phyloP scores from a whole-genome alignment of 1,140 invertebrate genomes.

The Hycleus phaleratus region DNA sequence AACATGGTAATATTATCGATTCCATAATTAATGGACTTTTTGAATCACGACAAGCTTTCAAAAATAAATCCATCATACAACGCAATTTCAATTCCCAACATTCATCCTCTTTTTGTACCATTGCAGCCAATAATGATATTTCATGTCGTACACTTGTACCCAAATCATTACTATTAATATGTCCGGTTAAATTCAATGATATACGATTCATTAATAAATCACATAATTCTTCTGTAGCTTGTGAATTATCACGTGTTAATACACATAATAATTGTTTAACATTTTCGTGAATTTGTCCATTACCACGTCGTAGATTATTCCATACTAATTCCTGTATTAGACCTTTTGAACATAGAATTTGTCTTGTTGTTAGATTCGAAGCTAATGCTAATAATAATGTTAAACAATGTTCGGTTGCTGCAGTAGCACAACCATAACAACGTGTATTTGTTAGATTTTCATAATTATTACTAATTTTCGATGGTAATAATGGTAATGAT shows the following conservation, averaged over 20 bases:
- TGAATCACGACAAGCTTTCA: constrained; percentile 64
- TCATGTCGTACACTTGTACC: constrained; percentile 75
- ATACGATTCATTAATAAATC: constrained; percentile 75
- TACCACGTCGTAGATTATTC: constrained; percentile 77
- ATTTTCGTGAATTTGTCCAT: constrained; percentile 74
- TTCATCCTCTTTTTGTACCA: constrained; percentile 85
- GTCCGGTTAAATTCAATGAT: constrained; percentile 61
- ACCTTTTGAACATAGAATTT: constrained; percentile 75
- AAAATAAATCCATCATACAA: constrained; percentile 79
- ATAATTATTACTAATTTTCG: background rate
- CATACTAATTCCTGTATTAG: constrained; percentile 85
- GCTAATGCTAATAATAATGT: constrained; percentile 87
- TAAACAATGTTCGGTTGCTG: constrained; percentile 88
- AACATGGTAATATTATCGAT: constrained; percentile 69
- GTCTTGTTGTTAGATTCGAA: constrained; percentile 67
- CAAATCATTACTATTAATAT: constrained; percentile 50
- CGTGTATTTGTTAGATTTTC: constrained; percentile 23
- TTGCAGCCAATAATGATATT: constrained; percentile 78
- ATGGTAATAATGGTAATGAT: constrained; percentile 22
- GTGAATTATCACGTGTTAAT: constrained; percentile 82
- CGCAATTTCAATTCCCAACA: constrained; percentile 92
- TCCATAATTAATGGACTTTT: constrained; percentile 70
- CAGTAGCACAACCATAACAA: constrained; percentile 79
- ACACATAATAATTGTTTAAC: constrained; percentile 81
- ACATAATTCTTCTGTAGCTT: constrained; percentile 80